Conservation (phyloP, 2,113 vertebrate genomes). For the Oreochromis tanganicae region DNA sequence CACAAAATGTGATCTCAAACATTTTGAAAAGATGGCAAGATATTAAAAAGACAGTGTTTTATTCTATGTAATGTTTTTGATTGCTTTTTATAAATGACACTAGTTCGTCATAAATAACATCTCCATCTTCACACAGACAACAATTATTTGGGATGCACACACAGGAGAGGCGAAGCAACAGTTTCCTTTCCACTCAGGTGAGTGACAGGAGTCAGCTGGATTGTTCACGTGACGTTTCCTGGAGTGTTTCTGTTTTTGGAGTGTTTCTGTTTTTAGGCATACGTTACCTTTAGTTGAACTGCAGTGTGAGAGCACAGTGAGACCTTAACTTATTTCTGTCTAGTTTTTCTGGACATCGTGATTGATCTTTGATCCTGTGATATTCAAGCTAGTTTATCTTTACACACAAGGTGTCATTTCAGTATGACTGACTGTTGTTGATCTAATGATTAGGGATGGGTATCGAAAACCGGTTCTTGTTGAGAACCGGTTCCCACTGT, state of each 20-base stretch:
- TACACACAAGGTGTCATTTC: background rate
- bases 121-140: conserved; percentile 77
- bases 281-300: background rate
- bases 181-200: conserved; percentile 99
- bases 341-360: background rate
- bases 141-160: conserved; percentile 99
- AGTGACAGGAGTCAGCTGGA: conserved; percentile 31
- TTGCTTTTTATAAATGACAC: background rate
- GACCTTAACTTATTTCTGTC: background rate
- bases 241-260: background rate
- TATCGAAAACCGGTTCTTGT: no score
- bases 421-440: background rate
- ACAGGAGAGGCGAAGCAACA: conserved; percentile 98
- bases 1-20: background rate
- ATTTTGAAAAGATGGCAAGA: background rate
- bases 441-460: no score
- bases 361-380: background rate
- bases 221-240: background rate
- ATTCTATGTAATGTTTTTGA: background rate
- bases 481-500: no score
- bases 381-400: background rate
- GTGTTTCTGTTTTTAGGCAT: background rate
- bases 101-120: background rate
- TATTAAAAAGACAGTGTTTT: background rate
- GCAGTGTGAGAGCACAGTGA: background rate